Evolutionary conservation across 2,113 vertebrate genomes (phyloP), one percentile per base, ranked within the genome.

Genomic region (Solea senegalensis): DNA sequence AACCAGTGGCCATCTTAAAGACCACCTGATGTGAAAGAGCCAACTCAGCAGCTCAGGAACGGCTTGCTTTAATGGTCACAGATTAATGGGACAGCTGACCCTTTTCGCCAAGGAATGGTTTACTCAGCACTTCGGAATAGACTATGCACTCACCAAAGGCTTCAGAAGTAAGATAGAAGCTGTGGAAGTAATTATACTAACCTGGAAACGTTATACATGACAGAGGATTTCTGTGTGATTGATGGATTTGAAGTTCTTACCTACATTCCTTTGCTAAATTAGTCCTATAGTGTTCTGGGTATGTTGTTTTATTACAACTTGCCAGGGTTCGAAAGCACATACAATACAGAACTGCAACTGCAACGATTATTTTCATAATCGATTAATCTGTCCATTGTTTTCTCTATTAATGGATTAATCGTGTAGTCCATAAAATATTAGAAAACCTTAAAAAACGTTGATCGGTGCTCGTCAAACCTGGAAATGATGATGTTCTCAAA

Each of bases 61-160:
- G 52, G 59, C 78, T 82, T 72, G 67, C 77, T 82, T 84, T 71
- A 86, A 78, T 80, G 77, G 58, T 74, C 73, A 68, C 57, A 66
- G 74, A 78, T 90, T 84, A 76, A 76, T 81, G 50, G 67, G 64
- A 69, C 66, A 79, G 69, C 52, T 83, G 79, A 90, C 79, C 58
- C 67, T 80, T 34, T 86, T 62, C 3, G 0, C n/a, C 0, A 10
- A 52, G 69, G 72, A 78, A 65, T 0, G 14, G 34, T 58, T 16
- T 53, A 50, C 72, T 85, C 71, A 86, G 80, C 83, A 81, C 12
- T 77, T 81, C n/a, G 39, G 64, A 58, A 16, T 12, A 78, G 41
- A 82, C 45, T 72, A 12, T 11, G 72, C 51, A 51, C 59, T 50
- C 15, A 52, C 34, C n/a, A 16, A 49, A 70, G 52, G 63, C 34